Evolutionary conservation across 1,140 invertebrate genomes (phyloP).

Genomic region (Eumaeus atala): DNA sequence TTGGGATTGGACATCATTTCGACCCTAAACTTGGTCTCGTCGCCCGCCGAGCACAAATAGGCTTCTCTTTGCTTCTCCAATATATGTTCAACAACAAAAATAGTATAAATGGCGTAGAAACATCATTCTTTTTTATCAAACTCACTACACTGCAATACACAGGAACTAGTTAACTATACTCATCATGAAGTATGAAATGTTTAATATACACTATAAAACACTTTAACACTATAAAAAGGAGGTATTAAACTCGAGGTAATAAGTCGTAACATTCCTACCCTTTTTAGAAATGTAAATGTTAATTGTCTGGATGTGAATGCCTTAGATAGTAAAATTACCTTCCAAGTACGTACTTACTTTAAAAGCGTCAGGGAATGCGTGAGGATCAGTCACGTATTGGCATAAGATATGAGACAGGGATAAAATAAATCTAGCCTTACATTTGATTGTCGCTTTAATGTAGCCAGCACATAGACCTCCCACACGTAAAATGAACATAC

Average conservation of each 20-base stretch:
- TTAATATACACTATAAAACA: conserved; percentile 9
- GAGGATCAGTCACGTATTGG: conserved; percentile 67
- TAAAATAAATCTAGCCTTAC: conserved; percentile 58
- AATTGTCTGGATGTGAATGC: conserved; percentile 3
- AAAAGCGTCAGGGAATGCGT: conserved; percentile 40
- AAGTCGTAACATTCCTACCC: background rate
- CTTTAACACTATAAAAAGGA: background rate
- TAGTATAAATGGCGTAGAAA: no score
- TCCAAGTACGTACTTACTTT: conserved; percentile 4
- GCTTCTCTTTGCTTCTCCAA: no score
- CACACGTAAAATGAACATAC: conserved; percentile 24
- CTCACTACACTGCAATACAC: no score
- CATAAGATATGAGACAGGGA: conserved; percentile 56
- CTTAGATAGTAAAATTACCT: conserved; percentile 6
- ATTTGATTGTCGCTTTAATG: conserved; percentile 33
- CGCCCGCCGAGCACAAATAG: no score
- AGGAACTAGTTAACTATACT: conserved; percentile 1
- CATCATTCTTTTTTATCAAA: background rate
- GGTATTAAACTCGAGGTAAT: no score
- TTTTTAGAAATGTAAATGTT: conserved; percentile 7
- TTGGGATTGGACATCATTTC: no score
- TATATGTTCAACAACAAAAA: no score
- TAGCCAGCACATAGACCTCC: conserved; percentile 35
- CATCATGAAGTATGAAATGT: conserved; percentile 1
- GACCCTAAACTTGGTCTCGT: no score